phyloP scores from a whole-genome alignment of 2,888 invertebrate genomes.

The Idaea aversata region DNA sequence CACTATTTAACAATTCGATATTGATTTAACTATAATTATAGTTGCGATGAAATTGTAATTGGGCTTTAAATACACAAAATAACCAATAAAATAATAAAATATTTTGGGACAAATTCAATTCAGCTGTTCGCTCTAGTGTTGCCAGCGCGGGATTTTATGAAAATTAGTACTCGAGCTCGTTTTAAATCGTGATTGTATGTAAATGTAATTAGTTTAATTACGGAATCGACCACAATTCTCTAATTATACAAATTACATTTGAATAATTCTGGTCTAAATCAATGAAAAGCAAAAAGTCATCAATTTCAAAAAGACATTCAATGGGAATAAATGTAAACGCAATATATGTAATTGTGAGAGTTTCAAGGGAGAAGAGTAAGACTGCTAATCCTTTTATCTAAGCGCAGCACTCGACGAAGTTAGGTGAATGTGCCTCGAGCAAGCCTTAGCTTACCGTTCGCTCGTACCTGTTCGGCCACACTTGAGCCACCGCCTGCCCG shows the following conservation, averaged over 20 bases:
- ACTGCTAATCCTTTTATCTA: constrained; percentile 71
- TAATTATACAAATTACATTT: background rate
- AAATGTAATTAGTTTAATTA: constrained; percentile 1
- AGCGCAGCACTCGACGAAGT: constrained; percentile 59
- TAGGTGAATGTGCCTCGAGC: constrained; percentile 37
- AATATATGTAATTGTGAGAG: background rate
- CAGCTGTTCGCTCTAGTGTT: too few relatives aligned
- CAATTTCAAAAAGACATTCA: background rate
- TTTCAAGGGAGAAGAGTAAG: constrained; percentile 40
- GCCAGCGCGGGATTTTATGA: too few relatives aligned
- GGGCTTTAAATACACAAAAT: too few relatives aligned
- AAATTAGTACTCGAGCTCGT: background rate
- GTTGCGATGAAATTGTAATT: too few relatives aligned
- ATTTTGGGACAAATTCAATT: too few relatives aligned
- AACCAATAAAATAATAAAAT: too few relatives aligned
- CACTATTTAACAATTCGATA: too few relatives aligned
- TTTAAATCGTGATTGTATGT: background rate
- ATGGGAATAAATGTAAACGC: constrained; percentile 12
- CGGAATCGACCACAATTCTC: background rate
- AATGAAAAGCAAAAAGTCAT: background rate
- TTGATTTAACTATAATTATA: too few relatives aligned
- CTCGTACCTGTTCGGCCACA: constrained; percentile 58
- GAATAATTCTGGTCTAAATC: background rate
- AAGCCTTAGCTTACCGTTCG: constrained; percentile 39
- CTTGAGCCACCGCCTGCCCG: constrained; percentile 37